Evolutionary conservation across 2,888 invertebrate genomes (phyloP).

Genomic region (Molanna angustata): DNA sequence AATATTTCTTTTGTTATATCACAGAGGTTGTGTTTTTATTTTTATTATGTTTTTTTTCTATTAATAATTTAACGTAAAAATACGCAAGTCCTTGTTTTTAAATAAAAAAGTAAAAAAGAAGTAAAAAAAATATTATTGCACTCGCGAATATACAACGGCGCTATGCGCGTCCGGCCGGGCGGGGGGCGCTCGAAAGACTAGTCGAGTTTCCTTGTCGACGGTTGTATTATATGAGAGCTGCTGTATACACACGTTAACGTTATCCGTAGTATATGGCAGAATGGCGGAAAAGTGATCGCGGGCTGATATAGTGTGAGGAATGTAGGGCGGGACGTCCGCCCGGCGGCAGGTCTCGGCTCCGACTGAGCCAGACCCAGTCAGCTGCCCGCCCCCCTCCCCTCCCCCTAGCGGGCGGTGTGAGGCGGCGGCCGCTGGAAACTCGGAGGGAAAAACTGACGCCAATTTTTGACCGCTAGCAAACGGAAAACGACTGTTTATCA

Average conservation of each 20-base stretch:
- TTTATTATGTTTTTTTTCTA: neutral
- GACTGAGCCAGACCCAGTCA: conserved; percentile 6
- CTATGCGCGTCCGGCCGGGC: conserved; percentile 16
- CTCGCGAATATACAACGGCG: conserved; percentile 17
- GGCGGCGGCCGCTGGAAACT: too few relatives aligned
- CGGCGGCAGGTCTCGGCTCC: neutral
- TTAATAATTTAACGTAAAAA: conserved; percentile 17
- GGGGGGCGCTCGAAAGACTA: conserved; percentile 17
- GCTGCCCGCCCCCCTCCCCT: neutral
- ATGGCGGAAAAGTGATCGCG: neutral
- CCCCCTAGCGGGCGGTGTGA: neutral
- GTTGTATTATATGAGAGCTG: neutral
- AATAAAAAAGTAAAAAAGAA: conserved; percentile 20
- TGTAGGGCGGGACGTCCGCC: conserved; percentile 6
- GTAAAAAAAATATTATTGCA: conserved; percentile 21
- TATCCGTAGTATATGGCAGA: conserved; percentile 4
- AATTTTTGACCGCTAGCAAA: too few relatives aligned
- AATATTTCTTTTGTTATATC: too few relatives aligned
- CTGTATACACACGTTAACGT: too few relatives aligned
- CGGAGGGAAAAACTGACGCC: too few relatives aligned
- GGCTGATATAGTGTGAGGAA: conserved; percentile 1
- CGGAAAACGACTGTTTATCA: too few relatives aligned
- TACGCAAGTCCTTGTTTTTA: conserved; percentile 6
- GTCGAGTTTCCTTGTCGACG: conserved; percentile 1
- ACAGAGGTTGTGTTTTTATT: too few relatives aligned